Base-by-base conservation (phyloP, 1,140 invertebrate genomes). In the Mactra quadrangularis region DNA sequence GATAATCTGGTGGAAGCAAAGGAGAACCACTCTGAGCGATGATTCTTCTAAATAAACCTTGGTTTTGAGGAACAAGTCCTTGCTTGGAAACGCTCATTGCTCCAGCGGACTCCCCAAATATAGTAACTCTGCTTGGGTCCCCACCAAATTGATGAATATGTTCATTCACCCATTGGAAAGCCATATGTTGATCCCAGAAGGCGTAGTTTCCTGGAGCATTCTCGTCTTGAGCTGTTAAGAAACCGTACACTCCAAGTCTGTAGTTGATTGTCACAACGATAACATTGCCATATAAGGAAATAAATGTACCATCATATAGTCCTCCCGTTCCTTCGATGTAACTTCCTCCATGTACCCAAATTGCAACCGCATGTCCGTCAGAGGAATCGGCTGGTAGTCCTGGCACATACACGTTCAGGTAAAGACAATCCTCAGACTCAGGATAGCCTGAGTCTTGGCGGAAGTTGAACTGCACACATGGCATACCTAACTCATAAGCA, bases 271-370 rank as follows among this genome's bases (percentile, higher is more conserved):
- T 81, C 3, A 98, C 97, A 75, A 98, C 94, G 55, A 99, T 96
- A 19, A 99, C 95, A 87, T 98, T 96, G 41, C 82, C 86, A 17
- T 87, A 78, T 17, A 96, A 96, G 0, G 97, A 97, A 31, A 99
- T 93, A 96, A 96, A 19, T 59, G 92, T 75, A 95, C 96, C 93
- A 98, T 97, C 92, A 98, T 99, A 17, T 98, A 95, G 91, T 98
- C 97, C 83, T 98, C 96, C 96, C 19, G 96, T 96, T 31, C 98
- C 97, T 31, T 25, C 33, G 91, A 97, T 97, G 93, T 98, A 99
- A 4, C 97, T 97, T 60, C 98, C 98, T 52, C 98, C 98, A 92
- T 97, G 98, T 81, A 99, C 96, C 97, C 97, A 98, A 41, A 99
- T 95, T 95, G 98, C 96, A 25, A 98, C 97, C 29, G 97, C 96